Conservation (phyloP, 2,888 invertebrate species). For the Arrhopalites spinosus region DNA sequence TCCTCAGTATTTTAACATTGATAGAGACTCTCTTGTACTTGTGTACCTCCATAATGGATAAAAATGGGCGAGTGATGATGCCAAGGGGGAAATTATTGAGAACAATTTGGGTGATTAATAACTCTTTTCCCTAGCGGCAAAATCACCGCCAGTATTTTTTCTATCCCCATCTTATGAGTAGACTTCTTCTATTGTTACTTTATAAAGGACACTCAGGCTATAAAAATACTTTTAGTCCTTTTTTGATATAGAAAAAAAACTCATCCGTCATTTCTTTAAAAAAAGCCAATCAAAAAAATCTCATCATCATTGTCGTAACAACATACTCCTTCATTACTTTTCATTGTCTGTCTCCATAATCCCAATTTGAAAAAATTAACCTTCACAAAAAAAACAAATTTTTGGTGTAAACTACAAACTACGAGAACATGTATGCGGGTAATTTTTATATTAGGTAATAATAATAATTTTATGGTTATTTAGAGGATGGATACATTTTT, state of each 20-base stretch:
- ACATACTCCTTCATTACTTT: too few species aligned
- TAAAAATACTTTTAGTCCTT: too few species aligned
- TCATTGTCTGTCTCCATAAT: too few species aligned
- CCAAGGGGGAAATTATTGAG: constrained; percentile 18
- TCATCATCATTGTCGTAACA: constrained; percentile 2
- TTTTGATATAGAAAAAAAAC: not conserved
- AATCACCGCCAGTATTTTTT: not conserved
- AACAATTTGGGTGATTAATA: constrained; percentile 20
- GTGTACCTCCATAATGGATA: not conserved
- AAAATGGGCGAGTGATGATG: constrained; percentile 2
- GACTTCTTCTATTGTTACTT: not conserved
- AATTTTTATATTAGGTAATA: too few species aligned
- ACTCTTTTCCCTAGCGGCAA: constrained; percentile 22
- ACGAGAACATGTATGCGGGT: too few species aligned
- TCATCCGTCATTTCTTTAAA: not conserved
- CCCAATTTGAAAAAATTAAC: too few species aligned
- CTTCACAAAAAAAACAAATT: too few species aligned
- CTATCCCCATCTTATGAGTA: not conserved
- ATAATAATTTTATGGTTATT: too few species aligned
- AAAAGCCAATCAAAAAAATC: not conserved
- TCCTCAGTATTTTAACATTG: too few species aligned
- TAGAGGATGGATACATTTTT: too few species aligned
- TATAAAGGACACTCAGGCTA: not conserved
- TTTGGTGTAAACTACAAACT: too few species aligned
- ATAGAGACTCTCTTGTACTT: too few species aligned